Percentiles rank a stretch among this genome's conserved stretches.
Evolutionary conservation across 2,888 invertebrate species (phyloP).

Genomic region (Aricia artaxerxes): DNA sequence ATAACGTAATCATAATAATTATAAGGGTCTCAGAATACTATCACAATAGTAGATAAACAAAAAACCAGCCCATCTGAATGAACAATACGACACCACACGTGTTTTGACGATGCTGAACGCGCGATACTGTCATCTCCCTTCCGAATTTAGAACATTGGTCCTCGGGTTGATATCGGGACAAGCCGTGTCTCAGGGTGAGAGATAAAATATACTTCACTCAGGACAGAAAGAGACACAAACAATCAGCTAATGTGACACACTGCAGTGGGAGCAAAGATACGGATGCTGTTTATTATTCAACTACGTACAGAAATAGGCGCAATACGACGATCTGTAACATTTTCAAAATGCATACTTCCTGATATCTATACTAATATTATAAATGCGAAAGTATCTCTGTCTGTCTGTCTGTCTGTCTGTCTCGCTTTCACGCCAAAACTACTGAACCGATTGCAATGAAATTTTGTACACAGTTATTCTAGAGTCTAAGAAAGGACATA

Average conservation of each 20-base stretch:
- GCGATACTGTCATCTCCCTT: slow-evolving; percentile 27
- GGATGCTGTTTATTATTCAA: slow-evolving; percentile 46
- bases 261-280: slow-evolving; percentile 31
- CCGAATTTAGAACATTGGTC: slow-evolving; percentile 62
- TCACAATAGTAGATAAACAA: slow-evolving; percentile 32
- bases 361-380: not conserved
- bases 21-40: not conserved
- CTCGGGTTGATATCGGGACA: slow-evolving; percentile 57
- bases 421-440: no score
- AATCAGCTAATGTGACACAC: slow-evolving; percentile 24
- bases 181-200: slow-evolving; percentile 30
- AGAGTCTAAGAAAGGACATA: no score
- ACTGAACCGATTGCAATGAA: no score
- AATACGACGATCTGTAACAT: slow-evolving; percentile 48
- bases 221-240: slow-evolving; percentile 27
- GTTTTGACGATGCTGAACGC: slow-evolving; percentile 41
- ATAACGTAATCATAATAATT: not conserved
- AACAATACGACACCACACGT: slow-evolving; percentile 36
- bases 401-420: no score
- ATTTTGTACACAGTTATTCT: no score
- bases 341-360: slow-evolving; percentile 68
- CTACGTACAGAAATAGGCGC: slow-evolving; percentile 57
- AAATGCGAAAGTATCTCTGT: no score
- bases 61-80: slow-evolving; percentile 9
- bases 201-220: not conserved